Evolutionary conservation across 1,140 invertebrate genomes (phyloP).

Genomic region (Cardiocondyla obscurior): DNA sequence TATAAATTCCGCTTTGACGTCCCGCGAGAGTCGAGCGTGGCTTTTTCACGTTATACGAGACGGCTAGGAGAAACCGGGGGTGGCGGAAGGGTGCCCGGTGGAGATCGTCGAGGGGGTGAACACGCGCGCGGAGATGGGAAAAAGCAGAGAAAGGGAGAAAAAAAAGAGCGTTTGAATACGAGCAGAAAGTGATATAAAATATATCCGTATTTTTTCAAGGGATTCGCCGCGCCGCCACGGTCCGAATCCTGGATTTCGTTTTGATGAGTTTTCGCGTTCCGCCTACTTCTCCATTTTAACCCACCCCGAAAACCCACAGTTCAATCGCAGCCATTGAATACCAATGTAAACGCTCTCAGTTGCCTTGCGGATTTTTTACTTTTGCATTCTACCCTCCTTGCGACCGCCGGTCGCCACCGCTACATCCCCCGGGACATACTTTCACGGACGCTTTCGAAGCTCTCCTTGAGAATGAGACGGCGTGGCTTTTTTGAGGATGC

Average conservation of each 20-base stretch:
- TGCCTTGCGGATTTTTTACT: constrained; percentile 65
- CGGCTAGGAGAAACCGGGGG: neutral
- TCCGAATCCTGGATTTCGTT: constrained; percentile 76
- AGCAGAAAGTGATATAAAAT: constrained; percentile 75
- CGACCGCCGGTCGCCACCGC: neutral
- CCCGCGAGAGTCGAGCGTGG: neutral
- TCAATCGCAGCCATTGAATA: constrained; percentile 78
- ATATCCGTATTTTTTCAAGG: constrained; percentile 77
- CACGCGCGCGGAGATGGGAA: neutral
- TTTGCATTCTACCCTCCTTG: constrained; percentile 48
- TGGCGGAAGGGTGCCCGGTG: neutral
- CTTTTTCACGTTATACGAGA: neutral
- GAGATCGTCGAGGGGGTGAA: constrained; percentile 3
- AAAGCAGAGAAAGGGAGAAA: neutral
- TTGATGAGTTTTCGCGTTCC: constrained; percentile 76
- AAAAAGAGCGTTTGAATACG: constrained; percentile 52
- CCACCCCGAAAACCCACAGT: constrained; percentile 69
- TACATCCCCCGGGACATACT: constrained; percentile 16
- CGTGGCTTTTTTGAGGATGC: neutral
- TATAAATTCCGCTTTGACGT: constrained; percentile 20
- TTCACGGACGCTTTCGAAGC: constrained; percentile 27
- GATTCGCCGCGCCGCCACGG: constrained; percentile 61
- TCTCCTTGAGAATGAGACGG: constrained; percentile 5
- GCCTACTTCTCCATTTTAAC: constrained; percentile 55
- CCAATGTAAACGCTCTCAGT: constrained; percentile 75